Evolutionary conservation across 2,888 invertebrate genomes (phyloP), one percentile per base, ranked within the genome.

Genomic region (Gibbula magus): DNA sequence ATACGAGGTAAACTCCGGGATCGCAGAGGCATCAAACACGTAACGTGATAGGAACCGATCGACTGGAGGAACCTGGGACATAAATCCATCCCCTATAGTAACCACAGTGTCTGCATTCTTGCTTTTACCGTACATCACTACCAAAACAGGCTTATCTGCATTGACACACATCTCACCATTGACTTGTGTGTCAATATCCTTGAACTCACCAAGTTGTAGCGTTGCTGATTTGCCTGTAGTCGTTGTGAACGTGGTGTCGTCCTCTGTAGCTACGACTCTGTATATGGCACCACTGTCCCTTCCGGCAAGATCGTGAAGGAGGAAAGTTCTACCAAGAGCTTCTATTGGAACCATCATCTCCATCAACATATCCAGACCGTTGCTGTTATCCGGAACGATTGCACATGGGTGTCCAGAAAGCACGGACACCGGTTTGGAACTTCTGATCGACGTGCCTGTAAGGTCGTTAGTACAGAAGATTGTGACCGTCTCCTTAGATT

Each of bases 351-450:
- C 53, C 10, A 75, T 16, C 75, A 75, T 75, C 20, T 75, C 75
- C 54, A 53, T 35, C 29, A 75, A 29, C 75, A 53, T 54, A 25
- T 75, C 75, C 29, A 52, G 1, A 13, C 75, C 75, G 54, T n/a
- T 20, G n/a, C 16, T 54, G 2, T 32, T 32, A 18, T n/a, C 52
- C 13, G 75, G 75, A 53, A 75, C 75, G 0, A 2, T 53, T 52
- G 75, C 54, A 39, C 77, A 77, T 66, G 35, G 45, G 32, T 77
- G 77, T 20, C 77, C 77, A 25, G 66, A 45, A n/a, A 77, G 25
- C 10, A 77, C 51, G 5, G 77, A 22, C 8, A 77, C 35, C 18
- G 77, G 77, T 66, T 77, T 67, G 67, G n/a, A 20, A 45, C 67
- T 67, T 8, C 8, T 67, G 16, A 77, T 16, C 25, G 32, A 45